Conservation (phyloP, 2,888 invertebrate species). For the Eupsilia transversa region DNA sequence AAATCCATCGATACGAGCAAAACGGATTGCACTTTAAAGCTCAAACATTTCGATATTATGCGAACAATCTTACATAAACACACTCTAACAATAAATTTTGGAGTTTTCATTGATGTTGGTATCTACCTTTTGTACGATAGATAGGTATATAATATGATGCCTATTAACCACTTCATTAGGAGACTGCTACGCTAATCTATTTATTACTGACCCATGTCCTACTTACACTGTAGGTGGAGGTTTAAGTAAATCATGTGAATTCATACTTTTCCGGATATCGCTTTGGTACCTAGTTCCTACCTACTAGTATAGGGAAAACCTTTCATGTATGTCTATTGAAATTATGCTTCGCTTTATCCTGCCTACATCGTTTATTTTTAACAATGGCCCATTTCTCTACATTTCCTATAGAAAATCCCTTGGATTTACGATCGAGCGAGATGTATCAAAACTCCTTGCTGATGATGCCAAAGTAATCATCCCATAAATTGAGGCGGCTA, state of each 20-base stretch:
- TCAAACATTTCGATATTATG: conserved; percentile 65
- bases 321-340: conserved; percentile 1
- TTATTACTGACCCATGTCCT: not conserved
- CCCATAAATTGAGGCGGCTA: conserved; percentile 65
- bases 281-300: conserved; percentile 10
- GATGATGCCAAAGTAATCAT: conserved; percentile 73
- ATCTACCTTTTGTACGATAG: not conserved
- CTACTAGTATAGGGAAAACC: conserved; percentile 6
- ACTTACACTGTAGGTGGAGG: not conserved
- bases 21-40: conserved; percentile 79
- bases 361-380: conserved; percentile 60
- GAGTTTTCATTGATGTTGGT: conserved; percentile 50
- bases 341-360: conserved; percentile 21
- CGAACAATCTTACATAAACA: conserved; percentile 58
- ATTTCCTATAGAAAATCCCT: conserved; percentile 71
- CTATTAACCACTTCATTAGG: not conserved
- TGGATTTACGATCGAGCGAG: conserved; percentile 71
- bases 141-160: not conserved
- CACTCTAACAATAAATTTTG: conserved; percentile 48
- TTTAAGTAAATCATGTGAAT: not conserved
- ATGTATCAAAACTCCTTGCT: conserved; percentile 69
- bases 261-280: not conserved
- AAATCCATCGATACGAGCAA: conserved; percentile 78
- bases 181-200: not conserved
- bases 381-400: conserved; percentile 71